Conservation (phyloP, 2,113 vertebrate genomes). For the Oenanthe oenanthe region DNA sequence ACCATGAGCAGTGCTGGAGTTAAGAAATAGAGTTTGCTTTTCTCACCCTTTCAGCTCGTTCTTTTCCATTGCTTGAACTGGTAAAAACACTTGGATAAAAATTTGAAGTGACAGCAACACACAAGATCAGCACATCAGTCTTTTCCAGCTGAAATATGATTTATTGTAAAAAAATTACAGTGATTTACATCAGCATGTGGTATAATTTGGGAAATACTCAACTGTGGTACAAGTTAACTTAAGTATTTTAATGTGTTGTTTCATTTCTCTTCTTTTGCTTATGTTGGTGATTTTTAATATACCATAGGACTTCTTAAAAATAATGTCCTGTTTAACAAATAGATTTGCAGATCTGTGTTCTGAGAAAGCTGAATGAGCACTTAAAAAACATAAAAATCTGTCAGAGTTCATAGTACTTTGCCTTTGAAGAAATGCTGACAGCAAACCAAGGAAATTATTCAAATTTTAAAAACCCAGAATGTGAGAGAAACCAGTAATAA, state of each 20-base stretch:
- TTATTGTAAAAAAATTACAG: background rate
- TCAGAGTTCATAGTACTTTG: background rate
- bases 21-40: background rate
- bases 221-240: background rate
- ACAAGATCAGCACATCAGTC: background rate
- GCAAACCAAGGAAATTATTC: background rate
- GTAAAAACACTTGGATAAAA: background rate
- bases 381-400: background rate
- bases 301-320: background rate
- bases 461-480: background rate
- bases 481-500: background rate
- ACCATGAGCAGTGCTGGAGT: background rate
- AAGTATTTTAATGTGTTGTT: background rate
- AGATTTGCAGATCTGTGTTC: background rate
- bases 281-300: background rate
- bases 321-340: background rate
- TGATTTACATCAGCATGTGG: background rate
- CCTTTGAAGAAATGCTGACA: background rate
- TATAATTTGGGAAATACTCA: background rate
- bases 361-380: background rate
- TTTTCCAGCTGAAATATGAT: background rate
- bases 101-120: background rate
- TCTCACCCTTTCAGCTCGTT: background rate
- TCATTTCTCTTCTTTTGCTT: background rate
- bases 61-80: background rate